phyloP scores from a whole-genome alignment of 2,888 invertebrate genomes.

The Macrosiphum euphorbiae region DNA sequence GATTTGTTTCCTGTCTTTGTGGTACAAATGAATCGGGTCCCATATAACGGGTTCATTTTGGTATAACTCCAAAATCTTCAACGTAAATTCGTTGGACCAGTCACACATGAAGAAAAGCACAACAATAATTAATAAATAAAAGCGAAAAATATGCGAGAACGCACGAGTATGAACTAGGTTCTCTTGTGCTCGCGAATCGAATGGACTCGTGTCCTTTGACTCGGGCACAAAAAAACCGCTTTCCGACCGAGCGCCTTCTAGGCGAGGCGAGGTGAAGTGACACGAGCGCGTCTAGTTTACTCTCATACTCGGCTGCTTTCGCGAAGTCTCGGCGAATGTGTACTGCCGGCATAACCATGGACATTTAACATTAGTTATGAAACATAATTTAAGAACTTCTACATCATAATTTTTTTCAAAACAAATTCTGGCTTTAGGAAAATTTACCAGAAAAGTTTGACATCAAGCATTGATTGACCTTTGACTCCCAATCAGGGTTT shows the following conservation, averaged over 20 bases:
- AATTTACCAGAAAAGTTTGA: too few species aligned
- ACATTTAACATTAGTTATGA: too few species aligned
- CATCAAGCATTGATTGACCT: too few species aligned
- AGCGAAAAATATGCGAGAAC: slow-evolving; percentile 20
- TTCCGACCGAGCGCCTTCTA: background rate
- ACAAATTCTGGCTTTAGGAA: too few species aligned
- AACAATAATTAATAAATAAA: background rate
- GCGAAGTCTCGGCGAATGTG: background rate
- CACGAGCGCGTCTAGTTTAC: slow-evolving; percentile 15
- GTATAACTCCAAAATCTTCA: slow-evolving; percentile 35
- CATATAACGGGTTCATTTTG: slow-evolving; percentile 21
- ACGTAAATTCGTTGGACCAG: slow-evolving; percentile 2
- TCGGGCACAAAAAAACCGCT: slow-evolving; percentile 5
- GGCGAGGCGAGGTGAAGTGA: background rate
- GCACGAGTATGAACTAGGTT: slow-evolving; percentile 2
- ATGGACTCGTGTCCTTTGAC: background rate
- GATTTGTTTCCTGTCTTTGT: slow-evolving; percentile 18
- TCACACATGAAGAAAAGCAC: background rate
- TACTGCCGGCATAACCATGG: background rate
- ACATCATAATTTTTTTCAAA: too few species aligned
- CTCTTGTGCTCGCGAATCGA: slow-evolving; percentile 25
- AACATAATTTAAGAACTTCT: too few species aligned
- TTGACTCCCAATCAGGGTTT: too few species aligned
- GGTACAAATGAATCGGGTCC: background rate
- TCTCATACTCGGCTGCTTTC: background rate